These are phyloP conservation scores for Acanthopagrus latus DNA, from an alignment of 2,797 vertebrate genomes.

Conservation along the genomic window DNA sequence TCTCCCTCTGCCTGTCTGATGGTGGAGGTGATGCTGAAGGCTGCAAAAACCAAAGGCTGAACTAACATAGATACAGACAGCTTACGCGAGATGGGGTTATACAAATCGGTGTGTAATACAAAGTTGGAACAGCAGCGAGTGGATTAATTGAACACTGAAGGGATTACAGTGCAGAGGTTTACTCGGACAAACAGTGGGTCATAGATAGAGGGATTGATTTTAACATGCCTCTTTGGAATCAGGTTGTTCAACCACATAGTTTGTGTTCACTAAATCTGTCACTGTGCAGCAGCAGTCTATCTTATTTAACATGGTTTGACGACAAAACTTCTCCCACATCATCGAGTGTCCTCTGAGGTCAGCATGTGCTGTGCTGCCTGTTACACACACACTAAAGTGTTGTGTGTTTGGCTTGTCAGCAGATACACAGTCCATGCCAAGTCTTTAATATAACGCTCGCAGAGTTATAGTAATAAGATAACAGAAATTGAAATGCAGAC, in stretches of 20 bases:
- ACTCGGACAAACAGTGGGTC: slow-evolving; percentile 78
- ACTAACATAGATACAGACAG: slow-evolving; percentile 86
- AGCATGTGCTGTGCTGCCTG: slow-evolving; percentile 41
- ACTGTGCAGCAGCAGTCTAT: slow-evolving; percentile 27
- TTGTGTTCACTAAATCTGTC: slow-evolving; percentile 35
- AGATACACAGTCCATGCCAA: slow-evolving; percentile 80
- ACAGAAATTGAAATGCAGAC: slow-evolving; percentile 94
- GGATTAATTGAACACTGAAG: slow-evolving; percentile 82
- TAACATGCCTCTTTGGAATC: slow-evolving; percentile 58
- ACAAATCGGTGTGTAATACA: slow-evolving; percentile 77
- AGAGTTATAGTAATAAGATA: slow-evolving; percentile 94
- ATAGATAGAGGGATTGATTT: slow-evolving; percentile 76
- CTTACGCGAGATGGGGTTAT: slow-evolving; percentile 76
- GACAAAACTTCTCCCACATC: slow-evolving; percentile 34
- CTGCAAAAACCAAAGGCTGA: slow-evolving; percentile 72
- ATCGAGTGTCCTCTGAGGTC: slow-evolving; percentile 48
- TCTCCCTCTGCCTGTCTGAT: slow-evolving; percentile 64
- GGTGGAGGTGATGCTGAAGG: slow-evolving; percentile 74
- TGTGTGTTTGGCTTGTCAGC: slow-evolving; percentile 59
- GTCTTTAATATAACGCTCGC: slow-evolving; percentile 90
- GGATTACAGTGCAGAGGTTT: slow-evolving; percentile 79
- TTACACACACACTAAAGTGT: slow-evolving; percentile 46
- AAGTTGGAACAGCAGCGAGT: slow-evolving; percentile 78
- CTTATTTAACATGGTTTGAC: slow-evolving; percentile 41
- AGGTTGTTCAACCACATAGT: slow-evolving; percentile 51